Conservation (phyloP, 2,797 vertebrate genomes). For the Gorsachius magnificus region DNA sequence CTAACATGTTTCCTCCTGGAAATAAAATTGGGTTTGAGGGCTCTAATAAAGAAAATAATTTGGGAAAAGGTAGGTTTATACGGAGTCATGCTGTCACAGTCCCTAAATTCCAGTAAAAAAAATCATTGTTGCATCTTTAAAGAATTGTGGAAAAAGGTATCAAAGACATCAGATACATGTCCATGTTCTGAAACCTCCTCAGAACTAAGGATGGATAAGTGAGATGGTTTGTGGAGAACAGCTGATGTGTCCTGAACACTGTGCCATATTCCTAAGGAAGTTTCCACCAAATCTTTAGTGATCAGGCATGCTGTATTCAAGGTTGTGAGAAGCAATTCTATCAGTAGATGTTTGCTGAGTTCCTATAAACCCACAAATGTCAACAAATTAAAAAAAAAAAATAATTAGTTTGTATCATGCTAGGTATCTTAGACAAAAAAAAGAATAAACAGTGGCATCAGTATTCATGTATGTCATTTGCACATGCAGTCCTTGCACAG, state of each 20-base stretch:
- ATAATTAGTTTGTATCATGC: background rate
- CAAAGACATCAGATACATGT: background rate
- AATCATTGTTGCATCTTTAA: background rate
- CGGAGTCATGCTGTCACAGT: background rate
- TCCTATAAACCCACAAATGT: background rate
- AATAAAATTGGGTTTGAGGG: background rate
- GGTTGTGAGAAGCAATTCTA: background rate
- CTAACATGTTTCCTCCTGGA: background rate
- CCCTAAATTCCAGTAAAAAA: background rate
- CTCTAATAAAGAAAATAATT: background rate
- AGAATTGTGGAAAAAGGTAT: background rate
- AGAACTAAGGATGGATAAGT: background rate
- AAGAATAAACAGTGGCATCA: background rate
- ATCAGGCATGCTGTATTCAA: background rate
- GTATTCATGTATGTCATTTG: background rate
- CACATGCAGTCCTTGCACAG: background rate
- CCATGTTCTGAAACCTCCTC: background rate
- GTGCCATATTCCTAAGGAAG: background rate
- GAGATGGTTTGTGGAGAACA: background rate
- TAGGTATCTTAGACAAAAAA: background rate
- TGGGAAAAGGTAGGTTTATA: background rate
- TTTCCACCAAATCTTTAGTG: background rate
- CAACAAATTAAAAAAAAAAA: background rate
- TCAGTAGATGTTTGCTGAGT: background rate
- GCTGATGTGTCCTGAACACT: background rate